Percentiles rank a stretch among this genome's conserved stretches.
phyloP scores from a whole-genome alignment of 2,888 invertebrate species.

The Acleris literana region DNA sequence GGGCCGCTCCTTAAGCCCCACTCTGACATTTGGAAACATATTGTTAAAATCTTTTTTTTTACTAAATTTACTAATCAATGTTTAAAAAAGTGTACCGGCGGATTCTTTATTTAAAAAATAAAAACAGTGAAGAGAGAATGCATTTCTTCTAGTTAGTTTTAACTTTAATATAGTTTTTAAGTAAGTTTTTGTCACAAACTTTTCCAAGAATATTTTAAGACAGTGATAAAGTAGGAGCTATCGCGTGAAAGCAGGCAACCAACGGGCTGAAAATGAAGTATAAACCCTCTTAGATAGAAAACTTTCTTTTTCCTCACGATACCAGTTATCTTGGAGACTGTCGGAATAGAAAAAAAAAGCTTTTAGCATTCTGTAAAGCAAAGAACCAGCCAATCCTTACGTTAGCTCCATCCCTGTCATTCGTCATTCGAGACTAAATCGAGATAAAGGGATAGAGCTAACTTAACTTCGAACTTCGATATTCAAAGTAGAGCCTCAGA shows the following conservation, averaged over 20 bases:
- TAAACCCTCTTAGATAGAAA: constrained; percentile 25
- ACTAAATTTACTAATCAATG: too few relatives aligned
- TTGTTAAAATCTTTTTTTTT: too few relatives aligned
- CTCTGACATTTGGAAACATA: too few relatives aligned
- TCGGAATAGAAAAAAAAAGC: background rate
- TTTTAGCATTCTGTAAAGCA: constrained; percentile 2
- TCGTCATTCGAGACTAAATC: too few relatives aligned
- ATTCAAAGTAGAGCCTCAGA: too few relatives aligned
- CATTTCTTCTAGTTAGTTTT: background rate
- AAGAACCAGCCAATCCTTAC: background rate
- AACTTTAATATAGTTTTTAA: background rate
- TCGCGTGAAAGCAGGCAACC: constrained; percentile 42
- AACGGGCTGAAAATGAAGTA: constrained; percentile 32
- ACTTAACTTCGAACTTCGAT: too few relatives aligned
- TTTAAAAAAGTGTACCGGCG: too few relatives aligned
- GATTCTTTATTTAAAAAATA: too few relatives aligned
- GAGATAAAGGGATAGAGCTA: too few relatives aligned
- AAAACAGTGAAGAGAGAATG: too few relatives aligned
- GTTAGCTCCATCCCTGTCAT: background rate
- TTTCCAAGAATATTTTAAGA: constrained; percentile 21
- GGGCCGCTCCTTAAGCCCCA: too few relatives aligned
- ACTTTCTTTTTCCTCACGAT: constrained; percentile 16
- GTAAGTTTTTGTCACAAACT: background rate
- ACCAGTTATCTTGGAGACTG: constrained; percentile 20
- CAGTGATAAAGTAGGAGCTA: constrained; percentile 53